Percentiles rank a stretch among this genome's conserved stretches.
These are phyloP conservation scores for Zelleria hepariella DNA, from an alignment of 2,888 invertebrate genomes.

Conservation along the genomic window DNA sequence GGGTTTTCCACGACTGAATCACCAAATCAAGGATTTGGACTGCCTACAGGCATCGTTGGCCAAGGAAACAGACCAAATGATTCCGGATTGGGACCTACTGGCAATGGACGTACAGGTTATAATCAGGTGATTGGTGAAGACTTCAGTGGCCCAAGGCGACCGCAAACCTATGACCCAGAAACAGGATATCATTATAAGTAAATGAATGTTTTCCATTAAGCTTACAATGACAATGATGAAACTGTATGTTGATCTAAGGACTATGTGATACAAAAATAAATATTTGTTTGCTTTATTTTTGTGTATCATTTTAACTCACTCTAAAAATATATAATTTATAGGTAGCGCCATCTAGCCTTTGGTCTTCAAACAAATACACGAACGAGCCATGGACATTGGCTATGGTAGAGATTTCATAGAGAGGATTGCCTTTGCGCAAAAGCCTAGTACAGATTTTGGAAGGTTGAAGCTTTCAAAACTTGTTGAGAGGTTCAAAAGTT, in stretches of 20 bases:
- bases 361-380: background rate
- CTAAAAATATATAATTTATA: background rate
- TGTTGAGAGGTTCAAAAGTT: background rate
- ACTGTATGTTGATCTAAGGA: background rate
- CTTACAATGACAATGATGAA: background rate
- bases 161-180: constrained; percentile 38
- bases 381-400: background rate
- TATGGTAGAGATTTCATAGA: background rate
- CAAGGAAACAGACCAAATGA: constrained; percentile 6
- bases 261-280: constrained; percentile 5
- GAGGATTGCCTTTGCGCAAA: background rate
- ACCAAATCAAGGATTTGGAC: background rate
- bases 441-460: background rate
- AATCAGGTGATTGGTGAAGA: constrained; percentile 35
- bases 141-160: constrained; percentile 47
- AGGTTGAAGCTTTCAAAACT: background rate
- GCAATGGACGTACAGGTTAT: background rate
- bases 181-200: constrained; percentile 50
- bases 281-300: background rate
- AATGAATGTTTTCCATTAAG: background rate
- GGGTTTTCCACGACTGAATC: background rate
- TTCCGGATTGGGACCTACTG: background rate
- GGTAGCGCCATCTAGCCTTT: background rate
- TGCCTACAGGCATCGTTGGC: constrained; percentile 10
- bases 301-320: background rate